Conservation (phyloP, 1,140 invertebrate species). For the Pogonus chalceus region DNA sequence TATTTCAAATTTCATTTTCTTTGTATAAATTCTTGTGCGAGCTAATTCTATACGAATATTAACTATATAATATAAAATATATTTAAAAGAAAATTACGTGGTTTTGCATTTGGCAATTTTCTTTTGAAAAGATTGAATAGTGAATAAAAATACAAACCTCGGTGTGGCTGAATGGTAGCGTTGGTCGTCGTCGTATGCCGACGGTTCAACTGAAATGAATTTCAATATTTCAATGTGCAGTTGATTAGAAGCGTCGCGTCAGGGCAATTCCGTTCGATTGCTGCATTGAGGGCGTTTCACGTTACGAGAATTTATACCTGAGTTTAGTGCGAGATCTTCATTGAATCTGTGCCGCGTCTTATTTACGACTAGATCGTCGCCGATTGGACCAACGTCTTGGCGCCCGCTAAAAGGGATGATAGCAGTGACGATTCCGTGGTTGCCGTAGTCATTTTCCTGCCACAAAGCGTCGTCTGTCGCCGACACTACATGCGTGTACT, state of each 20-base stretch:
- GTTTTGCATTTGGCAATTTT: no score
- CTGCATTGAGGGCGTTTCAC: background rate
- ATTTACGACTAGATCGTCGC: no score
- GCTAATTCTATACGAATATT: no score
- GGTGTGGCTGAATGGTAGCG: background rate
- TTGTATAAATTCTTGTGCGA: no score
- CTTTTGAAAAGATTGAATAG: no score
- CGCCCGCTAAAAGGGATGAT: background rate
- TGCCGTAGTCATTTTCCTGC: background rate
- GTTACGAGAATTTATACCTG: slow-evolving; percentile 1
- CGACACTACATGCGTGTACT: no score
- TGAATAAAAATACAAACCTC: background rate
- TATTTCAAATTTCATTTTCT: no score
- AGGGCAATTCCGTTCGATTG: background rate
- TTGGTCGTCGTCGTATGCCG: no score
- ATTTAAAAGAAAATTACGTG: no score
- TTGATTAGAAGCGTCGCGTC: background rate
- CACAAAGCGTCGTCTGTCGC: no score
- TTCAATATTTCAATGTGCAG: background rate
- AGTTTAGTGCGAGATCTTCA: background rate
- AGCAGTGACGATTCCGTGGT: background rate
- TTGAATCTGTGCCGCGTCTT: background rate
- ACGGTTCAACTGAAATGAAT: background rate
- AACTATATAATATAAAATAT: no score
- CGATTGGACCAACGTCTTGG: background rate